Evolutionary conservation across 2,888 invertebrate species (phyloP).

Genomic region (Hesperia comma): DNA sequence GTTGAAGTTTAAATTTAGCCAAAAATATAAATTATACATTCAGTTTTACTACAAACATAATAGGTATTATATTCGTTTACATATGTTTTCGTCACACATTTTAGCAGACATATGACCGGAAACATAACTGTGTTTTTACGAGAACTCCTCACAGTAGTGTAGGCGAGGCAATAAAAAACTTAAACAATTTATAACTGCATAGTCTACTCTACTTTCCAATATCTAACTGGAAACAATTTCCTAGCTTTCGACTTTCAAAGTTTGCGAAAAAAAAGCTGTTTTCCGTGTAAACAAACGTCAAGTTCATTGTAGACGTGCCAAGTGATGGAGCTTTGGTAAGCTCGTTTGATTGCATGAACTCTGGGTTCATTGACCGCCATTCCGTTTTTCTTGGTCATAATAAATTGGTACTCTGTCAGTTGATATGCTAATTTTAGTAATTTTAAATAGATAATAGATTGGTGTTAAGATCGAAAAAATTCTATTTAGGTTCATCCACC

Average conservation of each 20-base stretch:
- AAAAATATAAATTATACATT: too few relatives aligned
- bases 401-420: neutral
- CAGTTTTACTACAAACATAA: too few relatives aligned
- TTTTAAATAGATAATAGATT: neutral
- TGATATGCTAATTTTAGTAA: neutral
- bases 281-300: conserved; percentile 39
- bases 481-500: too few relatives aligned
- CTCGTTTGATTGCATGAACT: conserved; percentile 36
- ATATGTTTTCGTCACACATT: conserved; percentile 19
- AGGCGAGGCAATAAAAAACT: conserved; percentile 26
- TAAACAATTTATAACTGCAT: conserved; percentile 27
- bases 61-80: neutral
- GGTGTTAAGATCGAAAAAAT: neutral
- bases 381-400: neutral
- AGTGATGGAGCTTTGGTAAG: conserved; percentile 34
- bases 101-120: conserved; percentile 17
- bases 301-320: conserved; percentile 44
- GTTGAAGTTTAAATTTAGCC: too few relatives aligned
- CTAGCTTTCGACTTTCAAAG: conserved; percentile 39
- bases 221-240: conserved; percentile 33
- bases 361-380: conserved; percentile 14
- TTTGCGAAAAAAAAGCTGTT: conserved; percentile 10
- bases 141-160: conserved; percentile 14
- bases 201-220: conserved; percentile 29
- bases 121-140: conserved; percentile 25